Percentiles rank a stretch among this genome's conserved stretches.
Evolutionary conservation across 2,797 vertebrate species (phyloP).

Genomic region (Buceros bicornis): DNA sequence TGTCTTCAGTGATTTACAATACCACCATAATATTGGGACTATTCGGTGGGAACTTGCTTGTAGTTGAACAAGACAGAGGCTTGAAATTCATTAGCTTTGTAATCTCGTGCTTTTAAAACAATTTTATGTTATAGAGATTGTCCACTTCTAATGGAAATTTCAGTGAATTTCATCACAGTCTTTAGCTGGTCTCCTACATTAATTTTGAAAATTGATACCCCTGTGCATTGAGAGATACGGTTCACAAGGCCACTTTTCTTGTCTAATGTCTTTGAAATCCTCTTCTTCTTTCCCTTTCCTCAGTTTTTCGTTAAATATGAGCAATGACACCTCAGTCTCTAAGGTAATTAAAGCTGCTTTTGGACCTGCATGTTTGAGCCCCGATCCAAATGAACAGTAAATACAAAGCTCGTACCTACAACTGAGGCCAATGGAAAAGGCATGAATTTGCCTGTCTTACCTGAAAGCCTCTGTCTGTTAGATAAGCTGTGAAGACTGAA

Average conservation of each 20-base stretch:
- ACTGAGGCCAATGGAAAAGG: background rate
- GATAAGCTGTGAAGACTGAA: background rate
- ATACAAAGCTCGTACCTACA: background rate
- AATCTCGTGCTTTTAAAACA: background rate
- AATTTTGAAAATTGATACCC: background rate
- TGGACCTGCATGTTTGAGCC: background rate
- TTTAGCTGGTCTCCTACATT: background rate
- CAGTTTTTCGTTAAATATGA: background rate
- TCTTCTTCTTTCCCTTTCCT: background rate
- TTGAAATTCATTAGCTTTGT: background rate
- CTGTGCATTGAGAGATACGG: background rate
- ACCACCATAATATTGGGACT: background rate
- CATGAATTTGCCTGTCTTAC: background rate
- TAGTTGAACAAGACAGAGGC: background rate
- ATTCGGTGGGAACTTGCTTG: background rate
- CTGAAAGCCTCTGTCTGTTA: background rate
- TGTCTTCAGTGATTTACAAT: background rate
- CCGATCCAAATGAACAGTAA: background rate
- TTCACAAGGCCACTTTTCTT: background rate
- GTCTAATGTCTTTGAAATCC: background rate
- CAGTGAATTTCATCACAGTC: background rate
- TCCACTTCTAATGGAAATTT: background rate
- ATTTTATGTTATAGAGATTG: background rate
- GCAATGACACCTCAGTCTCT: background rate
- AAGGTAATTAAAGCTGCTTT: background rate